Percentiles rank a stretch among this genome's conserved stretches.
These are phyloP conservation scores for Rhynchotus rufescens DNA, from an alignment of 2,797 vertebrate genomes.

Conservation along the genomic window DNA sequence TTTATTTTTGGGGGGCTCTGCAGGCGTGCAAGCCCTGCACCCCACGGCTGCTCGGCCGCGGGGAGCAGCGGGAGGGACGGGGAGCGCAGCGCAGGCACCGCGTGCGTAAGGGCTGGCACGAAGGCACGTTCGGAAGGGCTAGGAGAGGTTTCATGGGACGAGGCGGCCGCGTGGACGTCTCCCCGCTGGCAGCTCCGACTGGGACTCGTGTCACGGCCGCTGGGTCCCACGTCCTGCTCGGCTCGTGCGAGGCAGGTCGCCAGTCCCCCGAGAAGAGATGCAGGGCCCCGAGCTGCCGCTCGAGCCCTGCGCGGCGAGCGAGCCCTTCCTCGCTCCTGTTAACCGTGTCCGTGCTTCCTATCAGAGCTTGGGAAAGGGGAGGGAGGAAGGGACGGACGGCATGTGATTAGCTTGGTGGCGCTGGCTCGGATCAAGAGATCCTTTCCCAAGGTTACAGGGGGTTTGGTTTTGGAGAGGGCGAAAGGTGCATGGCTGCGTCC, in stretches of 20 bases:
- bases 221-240: too few relatives aligned
- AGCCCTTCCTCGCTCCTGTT: conserved; percentile 30
- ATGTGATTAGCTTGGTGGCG: conserved; percentile 1
- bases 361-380: conserved; percentile 19
- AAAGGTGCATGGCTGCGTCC: background rate
- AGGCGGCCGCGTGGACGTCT: too few relatives aligned
- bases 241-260: background rate
- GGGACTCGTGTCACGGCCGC: too few relatives aligned
- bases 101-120: conserved; percentile 14
- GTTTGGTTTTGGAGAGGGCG: too few relatives aligned
- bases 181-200: too few relatives aligned
- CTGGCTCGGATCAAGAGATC: background rate
- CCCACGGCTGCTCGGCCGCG: background rate
- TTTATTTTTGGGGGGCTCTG: background rate
- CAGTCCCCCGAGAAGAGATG: background rate
- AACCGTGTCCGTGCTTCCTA: conserved; percentile 10
- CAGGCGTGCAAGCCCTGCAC: rapidly evolving
- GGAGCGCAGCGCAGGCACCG: background rate
- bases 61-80: background rate
- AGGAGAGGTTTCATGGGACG: background rate
- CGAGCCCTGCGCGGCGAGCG: background rate
- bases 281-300: background rate
- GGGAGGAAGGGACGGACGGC: background rate
- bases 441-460: conserved; percentile 34
- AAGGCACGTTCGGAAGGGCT: conserved; percentile 43